Percentiles rank a stretch among this genome's conserved stretches.
These are phyloP conservation scores for Tuberolachnus salignus DNA, from an alignment of 2,888 invertebrate species.

Conservation along the genomic window DNA sequence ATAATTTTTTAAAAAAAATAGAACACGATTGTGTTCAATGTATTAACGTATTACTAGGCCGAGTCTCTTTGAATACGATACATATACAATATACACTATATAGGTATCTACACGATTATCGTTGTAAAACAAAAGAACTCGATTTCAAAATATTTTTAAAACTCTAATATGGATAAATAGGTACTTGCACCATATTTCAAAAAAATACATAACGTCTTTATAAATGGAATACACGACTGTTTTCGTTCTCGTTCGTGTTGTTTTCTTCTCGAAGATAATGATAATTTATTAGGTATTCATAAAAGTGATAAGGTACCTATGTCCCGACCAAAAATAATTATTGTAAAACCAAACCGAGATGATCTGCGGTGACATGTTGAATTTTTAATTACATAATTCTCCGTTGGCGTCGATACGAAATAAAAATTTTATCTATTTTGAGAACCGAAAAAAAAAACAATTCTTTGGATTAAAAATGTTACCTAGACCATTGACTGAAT, in stretches of 20 bases:
- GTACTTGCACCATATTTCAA: conserved; percentile 14
- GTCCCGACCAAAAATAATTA: neutral
- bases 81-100: neutral
- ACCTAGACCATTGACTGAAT: conserved; percentile 37
- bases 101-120: neutral
- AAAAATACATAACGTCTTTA: conserved; percentile 17
- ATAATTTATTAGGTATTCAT: conserved; percentile 5
- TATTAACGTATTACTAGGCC: no score
- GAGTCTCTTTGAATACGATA: conserved; percentile 12
- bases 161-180: conserved; percentile 5
- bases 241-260: neutral
- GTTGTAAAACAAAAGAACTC: conserved; percentile 18
- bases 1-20: conserved; percentile 11
- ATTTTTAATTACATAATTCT: neutral
- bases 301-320: neutral
- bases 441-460: no score
- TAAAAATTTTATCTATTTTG: neutral
- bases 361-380: no score
- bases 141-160: conserved; percentile 26
- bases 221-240: conserved; percentile 27
- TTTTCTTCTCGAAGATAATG: neutral
- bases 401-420: neutral
- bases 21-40: neutral
- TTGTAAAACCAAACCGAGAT: neutral
- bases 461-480: conserved; percentile 28